phyloP scores from a whole-genome alignment of 2,888 invertebrate species.

The Andrena minutula region DNA sequence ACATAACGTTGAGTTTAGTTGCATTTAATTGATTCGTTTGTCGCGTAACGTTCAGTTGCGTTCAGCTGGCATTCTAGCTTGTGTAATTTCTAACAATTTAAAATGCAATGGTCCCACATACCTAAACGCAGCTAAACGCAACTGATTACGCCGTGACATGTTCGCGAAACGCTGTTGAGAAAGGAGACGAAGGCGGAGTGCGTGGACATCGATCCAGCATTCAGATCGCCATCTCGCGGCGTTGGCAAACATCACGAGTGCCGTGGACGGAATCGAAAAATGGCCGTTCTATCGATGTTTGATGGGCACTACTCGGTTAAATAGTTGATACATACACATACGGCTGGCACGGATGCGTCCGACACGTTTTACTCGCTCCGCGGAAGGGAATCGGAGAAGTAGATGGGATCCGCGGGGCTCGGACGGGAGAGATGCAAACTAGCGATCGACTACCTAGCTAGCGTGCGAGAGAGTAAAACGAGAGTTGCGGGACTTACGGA shows the following conservation, averaged over 20 bases:
- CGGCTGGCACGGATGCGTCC: constrained; percentile 33
- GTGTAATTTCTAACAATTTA: no score
- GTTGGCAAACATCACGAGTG: constrained; percentile 55
- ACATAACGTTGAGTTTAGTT: no score
- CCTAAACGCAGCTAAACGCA: not conserved
- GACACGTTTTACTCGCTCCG: constrained; percentile 27
- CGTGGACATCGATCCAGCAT: constrained; percentile 66
- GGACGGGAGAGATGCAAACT: not conserved
- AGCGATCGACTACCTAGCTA: not conserved
- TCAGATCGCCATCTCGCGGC: constrained; percentile 65
- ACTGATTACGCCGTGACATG: constrained; percentile 31
- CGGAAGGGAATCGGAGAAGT: constrained; percentile 40
- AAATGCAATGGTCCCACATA: not conserved
- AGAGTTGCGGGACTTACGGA: not conserved
- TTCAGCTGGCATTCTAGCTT: not conserved
- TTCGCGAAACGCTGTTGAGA: constrained; percentile 41
- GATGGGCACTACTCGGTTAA: constrained; percentile 58
- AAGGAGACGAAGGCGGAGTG: constrained; percentile 18
- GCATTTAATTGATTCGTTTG: no score
- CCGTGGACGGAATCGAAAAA: constrained; percentile 72
- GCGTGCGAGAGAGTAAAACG: not conserved
- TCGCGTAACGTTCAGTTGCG: not conserved
- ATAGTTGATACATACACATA: not conserved
- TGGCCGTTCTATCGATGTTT: constrained; percentile 75
- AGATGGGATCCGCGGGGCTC: constrained; percentile 16